These are phyloP conservation scores for Decapterus maruadsi DNA, from an alignment of 2,797 vertebrate genomes.

Conservation along the genomic window DNA sequence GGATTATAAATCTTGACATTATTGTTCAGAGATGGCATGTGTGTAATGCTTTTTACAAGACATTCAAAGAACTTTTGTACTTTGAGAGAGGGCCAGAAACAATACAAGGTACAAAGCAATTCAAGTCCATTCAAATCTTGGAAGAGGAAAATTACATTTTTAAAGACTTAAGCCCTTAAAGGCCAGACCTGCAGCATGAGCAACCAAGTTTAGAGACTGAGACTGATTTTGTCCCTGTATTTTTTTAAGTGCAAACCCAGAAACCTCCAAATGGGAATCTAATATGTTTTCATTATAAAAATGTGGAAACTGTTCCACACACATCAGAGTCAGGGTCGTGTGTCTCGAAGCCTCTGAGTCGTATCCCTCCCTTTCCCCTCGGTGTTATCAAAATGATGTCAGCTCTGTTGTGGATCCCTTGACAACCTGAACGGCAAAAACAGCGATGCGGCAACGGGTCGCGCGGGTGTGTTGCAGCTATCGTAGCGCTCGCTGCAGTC, in stretches of 20 bases:
- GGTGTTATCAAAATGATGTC: slow-evolving; percentile 63
- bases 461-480: slow-evolving; percentile 26
- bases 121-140: slow-evolving; percentile 14
- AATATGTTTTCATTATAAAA: slow-evolving; percentile 35
- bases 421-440: slow-evolving; percentile 52
- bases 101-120: neutral
- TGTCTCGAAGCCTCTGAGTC: slow-evolving; percentile 18
- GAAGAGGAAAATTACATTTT: neutral
- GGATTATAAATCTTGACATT: slow-evolving; percentile 28
- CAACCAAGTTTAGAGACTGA: neutral
- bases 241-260: slow-evolving; percentile 22
- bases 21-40: slow-evolving; percentile 18
- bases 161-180: neutral
- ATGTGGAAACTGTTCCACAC: slow-evolving; percentile 42
- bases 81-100: neutral
- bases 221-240: slow-evolving; percentile 27
- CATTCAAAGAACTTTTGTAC: slow-evolving; percentile 23
- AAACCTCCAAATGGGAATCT: slow-evolving; percentile 42
- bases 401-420: slow-evolving; percentile 64
- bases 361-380: slow-evolving; percentile 27
- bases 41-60: slow-evolving; percentile 6
- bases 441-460: slow-evolving; percentile 16
- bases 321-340: slow-evolving; percentile 15
- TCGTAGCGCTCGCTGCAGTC: slow-evolving; percentile 11
- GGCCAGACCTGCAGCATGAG: neutral